Percentiles rank a stretch among this genome's conserved stretches.
phyloP scores from a whole-genome alignment of 2,888 invertebrate genomes.

The Lasioglossum zephyrum region DNA sequence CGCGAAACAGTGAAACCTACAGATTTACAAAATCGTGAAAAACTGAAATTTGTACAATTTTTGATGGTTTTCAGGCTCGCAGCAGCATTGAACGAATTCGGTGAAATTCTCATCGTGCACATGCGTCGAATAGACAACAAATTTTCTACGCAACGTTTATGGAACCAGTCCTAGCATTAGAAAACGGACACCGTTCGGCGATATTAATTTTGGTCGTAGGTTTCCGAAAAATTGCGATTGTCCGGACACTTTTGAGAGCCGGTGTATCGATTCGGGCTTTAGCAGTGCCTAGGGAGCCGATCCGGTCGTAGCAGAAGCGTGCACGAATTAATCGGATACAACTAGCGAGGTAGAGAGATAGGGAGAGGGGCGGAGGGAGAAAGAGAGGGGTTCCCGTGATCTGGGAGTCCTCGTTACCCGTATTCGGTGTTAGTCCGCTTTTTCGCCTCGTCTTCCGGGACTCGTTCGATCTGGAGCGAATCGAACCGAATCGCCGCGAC shows the following conservation, averaged over 20 bases:
- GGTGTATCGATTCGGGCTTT: slow-evolving; percentile 11
- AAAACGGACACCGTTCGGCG: neutral
- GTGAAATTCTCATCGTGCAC: neutral
- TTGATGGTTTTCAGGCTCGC: neutral
- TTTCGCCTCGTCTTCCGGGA: slow-evolving; percentile 12
- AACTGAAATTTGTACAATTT: neutral
- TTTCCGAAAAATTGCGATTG: neutral
- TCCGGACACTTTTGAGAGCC: neutral
- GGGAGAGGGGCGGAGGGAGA: neutral
- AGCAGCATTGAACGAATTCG: no score
- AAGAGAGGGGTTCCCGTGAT: neutral
- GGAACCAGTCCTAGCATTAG: no score
- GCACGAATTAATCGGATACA: slow-evolving; percentile 25
- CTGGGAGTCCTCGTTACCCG: slow-evolving; percentile 9
- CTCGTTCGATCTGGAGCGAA: neutral
- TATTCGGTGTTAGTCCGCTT: neutral
- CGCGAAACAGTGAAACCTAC: neutral
- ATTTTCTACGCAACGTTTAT: no score
- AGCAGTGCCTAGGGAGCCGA: neutral
- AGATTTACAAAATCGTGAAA: neutral
- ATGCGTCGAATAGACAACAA: no score
- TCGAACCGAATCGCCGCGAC: slow-evolving; percentile 4
- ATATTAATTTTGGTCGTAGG: neutral
- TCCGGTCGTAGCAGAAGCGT: neutral
- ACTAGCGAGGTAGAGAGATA: neutral